A percentile compares a stretch with the other conserved stretches of the same genome.
Evolutionary conservation across 1,140 invertebrate species (phyloP).

Genomic region (Aricia agestis): DNA sequence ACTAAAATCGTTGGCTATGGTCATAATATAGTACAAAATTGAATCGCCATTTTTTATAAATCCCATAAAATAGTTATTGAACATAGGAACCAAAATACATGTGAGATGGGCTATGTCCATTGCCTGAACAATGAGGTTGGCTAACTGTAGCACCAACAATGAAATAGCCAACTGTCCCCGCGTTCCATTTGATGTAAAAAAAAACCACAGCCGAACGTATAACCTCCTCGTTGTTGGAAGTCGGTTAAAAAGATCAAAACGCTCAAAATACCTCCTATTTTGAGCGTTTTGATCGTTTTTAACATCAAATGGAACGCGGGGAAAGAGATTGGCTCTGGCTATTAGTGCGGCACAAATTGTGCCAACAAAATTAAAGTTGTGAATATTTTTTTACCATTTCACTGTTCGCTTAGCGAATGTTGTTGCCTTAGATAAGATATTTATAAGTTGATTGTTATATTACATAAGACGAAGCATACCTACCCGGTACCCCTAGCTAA

Average conservation of each 20-base stretch:
- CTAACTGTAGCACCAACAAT: neutral
- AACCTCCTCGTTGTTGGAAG: no score
- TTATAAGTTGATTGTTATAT: conserved; percentile 25
- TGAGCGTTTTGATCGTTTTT: no score
- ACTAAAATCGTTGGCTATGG: conserved; percentile 5
- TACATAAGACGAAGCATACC: conserved; percentile 40
- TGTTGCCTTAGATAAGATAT: conserved; percentile 50
- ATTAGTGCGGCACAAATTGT: neutral
- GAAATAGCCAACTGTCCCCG: conserved; percentile 4
- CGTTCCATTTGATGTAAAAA: no score
- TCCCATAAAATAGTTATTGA: no score
- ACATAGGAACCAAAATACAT: neutral
- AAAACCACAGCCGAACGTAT: no score
- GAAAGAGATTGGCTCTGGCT: neutral
- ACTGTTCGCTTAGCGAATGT: conserved; percentile 53
- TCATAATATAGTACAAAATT: neutral
- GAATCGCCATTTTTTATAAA: no score
- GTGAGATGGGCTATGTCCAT: neutral
- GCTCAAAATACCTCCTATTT: no score
- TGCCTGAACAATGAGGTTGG: neutral
- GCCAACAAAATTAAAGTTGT: conserved; percentile 51
- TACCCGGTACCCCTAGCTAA: conserved; percentile 50
- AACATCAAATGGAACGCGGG: no score
- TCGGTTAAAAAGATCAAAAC: no score
- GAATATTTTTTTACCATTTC: conserved; percentile 45